Percentiles rank a stretch among this genome's conserved stretches.
Conservation (phyloP, 2,113 vertebrate species). For the Trochalopteron elliotii region DNA sequence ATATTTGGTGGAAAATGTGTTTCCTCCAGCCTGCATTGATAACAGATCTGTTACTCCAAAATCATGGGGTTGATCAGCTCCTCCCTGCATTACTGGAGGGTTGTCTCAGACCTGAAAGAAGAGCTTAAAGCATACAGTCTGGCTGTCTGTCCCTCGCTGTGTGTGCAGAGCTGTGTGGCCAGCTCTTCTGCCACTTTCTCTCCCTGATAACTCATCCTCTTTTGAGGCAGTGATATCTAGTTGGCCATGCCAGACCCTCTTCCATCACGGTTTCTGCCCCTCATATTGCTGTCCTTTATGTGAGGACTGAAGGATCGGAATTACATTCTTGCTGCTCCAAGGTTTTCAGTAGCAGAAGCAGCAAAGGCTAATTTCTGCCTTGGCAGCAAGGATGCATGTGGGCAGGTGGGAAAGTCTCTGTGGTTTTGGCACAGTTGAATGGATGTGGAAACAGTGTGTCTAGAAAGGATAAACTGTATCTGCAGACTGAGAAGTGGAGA, state of each 20-base stretch:
- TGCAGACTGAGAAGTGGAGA: neutral
- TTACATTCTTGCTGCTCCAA: neutral
- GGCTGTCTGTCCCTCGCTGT: neutral
- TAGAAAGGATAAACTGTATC: neutral
- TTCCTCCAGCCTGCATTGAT: neutral
- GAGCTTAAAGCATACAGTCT: neutral
- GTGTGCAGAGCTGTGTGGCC: neutral
- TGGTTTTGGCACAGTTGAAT: neutral
- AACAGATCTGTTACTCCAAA: neutral
- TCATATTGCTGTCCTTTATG: neutral
- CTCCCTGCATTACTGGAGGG: neutral
- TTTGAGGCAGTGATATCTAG: neutral
- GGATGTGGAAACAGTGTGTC: neutral
- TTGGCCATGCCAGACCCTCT: neutral
- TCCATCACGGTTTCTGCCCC: accelerated
- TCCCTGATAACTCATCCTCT: neutral
- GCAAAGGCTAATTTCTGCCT: neutral
- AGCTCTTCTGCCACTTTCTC: neutral
- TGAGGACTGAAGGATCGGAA: neutral
- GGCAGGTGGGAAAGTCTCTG: constrained; percentile 14
- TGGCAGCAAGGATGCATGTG: neutral
- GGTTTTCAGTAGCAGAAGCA: neutral
- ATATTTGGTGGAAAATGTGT: neutral
- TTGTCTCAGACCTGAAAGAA: neutral
- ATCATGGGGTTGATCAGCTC: neutral